Evolutionary conservation across 2,888 invertebrate species (phyloP), one percentile per base, ranked within the genome.

Genomic region (Caenorhabditis virilis): DNA sequence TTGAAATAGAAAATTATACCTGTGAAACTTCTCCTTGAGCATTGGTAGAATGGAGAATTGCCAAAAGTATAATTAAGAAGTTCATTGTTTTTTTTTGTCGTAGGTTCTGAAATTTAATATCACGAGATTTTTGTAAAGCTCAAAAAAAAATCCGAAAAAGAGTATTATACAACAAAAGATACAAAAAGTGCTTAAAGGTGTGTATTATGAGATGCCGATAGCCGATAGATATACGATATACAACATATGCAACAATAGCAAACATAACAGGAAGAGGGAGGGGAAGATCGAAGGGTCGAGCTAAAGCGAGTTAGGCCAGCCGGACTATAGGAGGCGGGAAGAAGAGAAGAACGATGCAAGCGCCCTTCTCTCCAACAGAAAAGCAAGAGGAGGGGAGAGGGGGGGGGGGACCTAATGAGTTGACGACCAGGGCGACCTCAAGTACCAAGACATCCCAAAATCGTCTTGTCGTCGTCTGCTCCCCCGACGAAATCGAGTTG

Each of bases 341-440:
- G 36, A n/a, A 36, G 30, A 30, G 7, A 13, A 30, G 13, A 13
- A 30, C 30, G 30, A 30, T 9, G 30, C 6, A 30, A 13, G 13
- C 30, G 30, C n/a, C n/a, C n/a, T n/a, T n/a, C n/a, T n/a, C n/a
- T n/a, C n/a, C n/a, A n/a, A n/a, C 6, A 30, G 30, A 30, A 30
- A 13, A 30, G 13, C 7, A 30, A 30, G 13, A 30, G 13, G 30
- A 30, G 7, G 13, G 30, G 13, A 30, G 13, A 30, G 30, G 13
- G 13, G 16, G 36, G 11, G 36, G 16, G 27, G 25, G 25, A 45
- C 43, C 43, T 45, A 45, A 45, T 45, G 43, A 45, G 43, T 45
- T 45, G 43, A 45, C 43, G 23, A 45, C 36, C 36, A 7, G 15
- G n/a, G 5, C 5, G 36, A 36, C 42, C 42, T 42, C 42, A 42